phyloP scores from a whole-genome alignment of 2,113 vertebrate species.

The Dasyprocta punctata region DNA sequence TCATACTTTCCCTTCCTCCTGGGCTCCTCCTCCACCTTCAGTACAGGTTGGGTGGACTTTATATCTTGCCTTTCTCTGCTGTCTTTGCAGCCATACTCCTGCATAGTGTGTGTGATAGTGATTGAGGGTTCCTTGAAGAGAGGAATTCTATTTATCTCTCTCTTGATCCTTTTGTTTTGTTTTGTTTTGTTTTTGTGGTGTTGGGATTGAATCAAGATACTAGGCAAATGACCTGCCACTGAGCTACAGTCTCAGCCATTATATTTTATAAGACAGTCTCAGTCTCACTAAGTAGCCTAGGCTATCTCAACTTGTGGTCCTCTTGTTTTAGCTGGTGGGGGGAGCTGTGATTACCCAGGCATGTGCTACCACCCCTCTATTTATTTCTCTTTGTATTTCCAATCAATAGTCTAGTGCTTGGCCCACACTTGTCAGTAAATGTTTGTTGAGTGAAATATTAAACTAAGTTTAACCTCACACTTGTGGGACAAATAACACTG shows the following conservation, averaged over 20 bases:
- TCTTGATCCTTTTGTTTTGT: not conserved
- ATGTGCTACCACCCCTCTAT: not conserved
- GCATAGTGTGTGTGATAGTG: not conserved
- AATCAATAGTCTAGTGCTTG: not conserved
- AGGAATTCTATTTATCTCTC: not conserved
- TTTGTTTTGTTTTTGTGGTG: not conserved
- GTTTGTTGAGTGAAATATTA: slow-evolving; percentile 34
- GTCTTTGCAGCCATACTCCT: not conserved
- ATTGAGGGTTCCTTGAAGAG: not conserved
- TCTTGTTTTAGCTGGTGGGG: not conserved
- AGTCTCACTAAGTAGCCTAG: not conserved
- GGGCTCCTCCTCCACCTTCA: not conserved
- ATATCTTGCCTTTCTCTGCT: not conserved
- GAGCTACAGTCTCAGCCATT: not conserved
- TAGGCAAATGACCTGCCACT: not conserved
- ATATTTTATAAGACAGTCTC: not conserved
- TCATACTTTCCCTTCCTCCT: not conserved
- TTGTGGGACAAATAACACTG: not conserved
- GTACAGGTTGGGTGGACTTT: not conserved
- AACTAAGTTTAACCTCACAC: slow-evolving; percentile 19
- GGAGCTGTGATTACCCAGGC: not conserved
- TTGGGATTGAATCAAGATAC: not conserved
- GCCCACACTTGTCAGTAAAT: not conserved
- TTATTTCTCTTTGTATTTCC: not conserved
- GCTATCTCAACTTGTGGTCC: not conserved